Percentiles rank a stretch among this genome's conserved stretches.
Conservation (phyloP, 2,888 invertebrate genomes). For the Eubasilissa splendida region DNA sequence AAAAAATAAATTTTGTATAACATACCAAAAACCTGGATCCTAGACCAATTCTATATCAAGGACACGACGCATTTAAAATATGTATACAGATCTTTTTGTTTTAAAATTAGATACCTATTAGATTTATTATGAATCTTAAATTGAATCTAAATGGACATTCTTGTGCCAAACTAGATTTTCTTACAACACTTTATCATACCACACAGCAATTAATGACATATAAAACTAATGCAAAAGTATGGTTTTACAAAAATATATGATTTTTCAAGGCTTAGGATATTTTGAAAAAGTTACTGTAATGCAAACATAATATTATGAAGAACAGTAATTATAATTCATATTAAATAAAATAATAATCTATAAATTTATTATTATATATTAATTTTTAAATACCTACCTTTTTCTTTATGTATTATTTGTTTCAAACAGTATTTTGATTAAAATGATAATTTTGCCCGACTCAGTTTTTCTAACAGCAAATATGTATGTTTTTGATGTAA, state of each 20-base stretch:
- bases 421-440: background rate
- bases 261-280: background rate
- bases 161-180: conserved; percentile 8
- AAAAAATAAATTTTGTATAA: background rate
- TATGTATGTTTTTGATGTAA: background rate
- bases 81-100: background rate
- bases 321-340: background rate
- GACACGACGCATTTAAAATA: background rate
- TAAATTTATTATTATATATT: background rate
- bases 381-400: background rate
- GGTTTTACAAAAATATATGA: background rate
- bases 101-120: background rate
- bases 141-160: background rate
- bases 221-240: background rate
- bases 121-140: background rate
- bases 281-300: too few species aligned
- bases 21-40: background rate
- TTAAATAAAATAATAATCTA: background rate
- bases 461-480: background rate
- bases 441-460: background rate
- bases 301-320: background rate
- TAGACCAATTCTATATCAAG: background rate
- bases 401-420: background rate
- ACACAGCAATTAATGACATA: background rate
- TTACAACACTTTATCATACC: background rate